These are phyloP conservation scores for Charina bottae DNA, from an alignment of 2,113 vertebrate species.

Conservation along the genomic window DNA sequence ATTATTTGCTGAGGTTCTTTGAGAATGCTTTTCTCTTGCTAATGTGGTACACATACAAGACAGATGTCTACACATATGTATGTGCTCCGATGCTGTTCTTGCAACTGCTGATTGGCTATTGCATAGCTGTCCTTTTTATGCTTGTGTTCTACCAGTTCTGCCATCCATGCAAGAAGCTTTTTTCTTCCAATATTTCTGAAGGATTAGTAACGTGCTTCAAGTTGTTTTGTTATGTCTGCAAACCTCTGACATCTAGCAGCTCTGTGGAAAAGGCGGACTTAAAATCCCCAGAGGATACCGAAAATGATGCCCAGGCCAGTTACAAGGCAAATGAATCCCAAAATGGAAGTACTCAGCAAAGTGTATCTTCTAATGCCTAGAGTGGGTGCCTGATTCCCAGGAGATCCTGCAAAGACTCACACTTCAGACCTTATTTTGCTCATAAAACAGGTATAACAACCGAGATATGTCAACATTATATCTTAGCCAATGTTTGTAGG, in stretches of 20 bases:
- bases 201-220: conserved; percentile 80
- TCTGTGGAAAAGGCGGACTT: conserved; percentile 60
- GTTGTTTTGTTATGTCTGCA: conserved; percentile 75
- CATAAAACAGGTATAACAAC: not conserved
- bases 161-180: conserved; percentile 93
- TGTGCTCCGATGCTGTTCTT: conserved; percentile 86
- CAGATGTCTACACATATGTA: conserved; percentile 85
- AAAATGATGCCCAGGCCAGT: conserved; percentile 54
- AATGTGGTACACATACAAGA: conserved; percentile 90
- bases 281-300: conserved; percentile 58
- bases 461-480: not conserved
- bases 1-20: conserved; percentile 89
- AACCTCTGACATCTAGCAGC: conserved; percentile 43
- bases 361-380: conserved; percentile 73
- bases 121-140: conserved; percentile 90
- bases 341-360: conserved; percentile 71
- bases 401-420: conserved; percentile 48
- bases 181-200: conserved; percentile 85
- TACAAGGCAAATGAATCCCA: conserved; percentile 68
- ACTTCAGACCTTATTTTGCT: not conserved
- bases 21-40: conserved; percentile 91
- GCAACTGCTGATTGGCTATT: conserved; percentile 87
- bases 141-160: conserved; percentile 95
- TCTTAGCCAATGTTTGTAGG: conserved; percentile 22
- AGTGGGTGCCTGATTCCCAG: conserved; percentile 35